These are phyloP conservation scores for Biston betularia DNA, from an alignment of 2,888 invertebrate genomes.

Conservation along the genomic window DNA sequence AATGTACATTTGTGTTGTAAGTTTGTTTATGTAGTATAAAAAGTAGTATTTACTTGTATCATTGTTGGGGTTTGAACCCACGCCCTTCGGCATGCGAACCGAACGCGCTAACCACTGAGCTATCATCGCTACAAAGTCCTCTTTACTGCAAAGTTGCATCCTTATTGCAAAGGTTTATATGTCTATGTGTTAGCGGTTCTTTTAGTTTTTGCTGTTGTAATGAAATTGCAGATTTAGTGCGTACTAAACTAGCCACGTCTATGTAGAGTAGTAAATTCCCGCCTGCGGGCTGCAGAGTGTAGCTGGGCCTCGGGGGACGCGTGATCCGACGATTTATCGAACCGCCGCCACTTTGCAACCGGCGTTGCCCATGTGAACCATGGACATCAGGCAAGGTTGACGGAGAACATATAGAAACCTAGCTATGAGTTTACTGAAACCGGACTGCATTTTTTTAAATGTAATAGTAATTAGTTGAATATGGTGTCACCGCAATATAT, in stretches of 20 bases:
- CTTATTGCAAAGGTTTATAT: no score
- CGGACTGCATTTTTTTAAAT: not conserved
- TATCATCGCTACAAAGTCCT: no score
- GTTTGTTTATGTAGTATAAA: not conserved
- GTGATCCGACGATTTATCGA: constrained; percentile 65
- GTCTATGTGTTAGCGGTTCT: no score
- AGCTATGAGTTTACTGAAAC: not conserved
- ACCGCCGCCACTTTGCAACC: constrained; percentile 43
- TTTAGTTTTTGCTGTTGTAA: not conserved
- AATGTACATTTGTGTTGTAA: constrained; percentile 17
- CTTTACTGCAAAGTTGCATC: no score
- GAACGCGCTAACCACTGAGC: no score
- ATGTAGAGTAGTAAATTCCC: constrained; percentile 61
- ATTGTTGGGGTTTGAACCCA: no score
- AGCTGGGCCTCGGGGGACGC: constrained; percentile 60
- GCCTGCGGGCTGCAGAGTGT: constrained; percentile 66
- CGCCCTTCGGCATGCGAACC: no score
- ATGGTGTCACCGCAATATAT: no score
- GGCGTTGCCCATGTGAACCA: constrained; percentile 8
- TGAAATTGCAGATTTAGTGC: not conserved
- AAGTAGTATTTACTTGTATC: no score
- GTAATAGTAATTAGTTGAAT: no score
- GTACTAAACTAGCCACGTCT: constrained; percentile 33
- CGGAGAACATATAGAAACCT: constrained; percentile 6
- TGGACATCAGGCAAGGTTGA: not conserved